Evolutionary conservation across 2,797 vertebrate species (phyloP).

Genomic region (Pseudochirops cupreus): DNA sequence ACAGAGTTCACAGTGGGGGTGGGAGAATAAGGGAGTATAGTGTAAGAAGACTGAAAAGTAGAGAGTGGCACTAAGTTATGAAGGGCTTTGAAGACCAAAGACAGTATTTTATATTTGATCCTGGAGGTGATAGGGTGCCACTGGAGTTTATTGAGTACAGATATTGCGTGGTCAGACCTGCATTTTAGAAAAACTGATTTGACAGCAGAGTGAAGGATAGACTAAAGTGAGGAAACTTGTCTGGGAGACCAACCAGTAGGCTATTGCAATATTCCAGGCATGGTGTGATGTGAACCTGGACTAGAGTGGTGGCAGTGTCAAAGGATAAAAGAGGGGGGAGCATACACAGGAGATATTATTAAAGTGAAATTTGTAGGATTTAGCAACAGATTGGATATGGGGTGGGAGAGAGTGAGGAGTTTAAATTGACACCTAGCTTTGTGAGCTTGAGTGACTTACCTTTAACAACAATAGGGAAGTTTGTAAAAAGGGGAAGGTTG

Average conservation of each 20-base stretch:
- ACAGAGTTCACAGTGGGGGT: too few species aligned
- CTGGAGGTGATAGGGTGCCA: too few species aligned
- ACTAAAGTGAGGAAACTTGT: background rate
- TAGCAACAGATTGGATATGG: background rate
- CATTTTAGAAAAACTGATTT: background rate
- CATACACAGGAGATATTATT: background rate
- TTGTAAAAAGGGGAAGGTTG: background rate
- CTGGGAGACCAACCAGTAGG: background rate
- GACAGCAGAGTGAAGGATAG: background rate
- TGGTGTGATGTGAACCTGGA: background rate
- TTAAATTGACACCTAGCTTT: background rate
- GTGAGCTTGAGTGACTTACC: background rate
- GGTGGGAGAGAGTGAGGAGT: background rate
- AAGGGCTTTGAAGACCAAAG: too few species aligned
- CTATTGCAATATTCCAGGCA: background rate
- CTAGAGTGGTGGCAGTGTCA: background rate
- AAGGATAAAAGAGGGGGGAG: background rate
- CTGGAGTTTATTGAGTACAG: too few species aligned
- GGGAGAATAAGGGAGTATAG: too few species aligned
- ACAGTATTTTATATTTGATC: too few species aligned
- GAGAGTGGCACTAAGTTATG: too few species aligned
- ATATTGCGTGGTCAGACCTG: too few species aligned
- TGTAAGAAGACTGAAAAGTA: too few species aligned
- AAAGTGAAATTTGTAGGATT: background rate
- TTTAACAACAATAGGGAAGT: background rate